These are phyloP conservation scores for Hesperia comma DNA, from an alignment of 2,888 invertebrate genomes.

Conservation along the genomic window DNA sequence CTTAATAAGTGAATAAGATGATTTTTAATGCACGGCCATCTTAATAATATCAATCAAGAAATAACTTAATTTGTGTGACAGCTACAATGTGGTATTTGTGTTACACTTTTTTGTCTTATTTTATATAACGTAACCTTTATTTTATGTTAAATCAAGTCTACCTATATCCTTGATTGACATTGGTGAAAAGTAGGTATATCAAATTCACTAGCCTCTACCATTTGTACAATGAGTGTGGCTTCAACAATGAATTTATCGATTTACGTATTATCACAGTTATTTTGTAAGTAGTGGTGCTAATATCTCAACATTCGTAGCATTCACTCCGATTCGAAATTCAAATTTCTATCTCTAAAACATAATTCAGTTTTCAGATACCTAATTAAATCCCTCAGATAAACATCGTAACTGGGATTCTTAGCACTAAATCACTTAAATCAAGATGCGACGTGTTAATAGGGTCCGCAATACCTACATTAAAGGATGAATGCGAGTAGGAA, in stretches of 20 bases:
- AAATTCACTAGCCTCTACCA: too few relatives aligned
- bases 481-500: not conserved
- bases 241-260: too few relatives aligned
- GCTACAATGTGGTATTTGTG: too few relatives aligned
- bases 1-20: too few relatives aligned
- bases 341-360: not conserved
- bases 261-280: not conserved
- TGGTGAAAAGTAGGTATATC: too few relatives aligned
- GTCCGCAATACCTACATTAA: slow-evolving; percentile 3
- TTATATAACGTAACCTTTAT: too few relatives aligned
- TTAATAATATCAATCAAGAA: too few relatives aligned
- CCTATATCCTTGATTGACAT: not conserved
- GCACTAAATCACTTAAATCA: slow-evolving; percentile 18
- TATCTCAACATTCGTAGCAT: not conserved
- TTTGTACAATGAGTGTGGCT: too few relatives aligned
- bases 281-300: not conserved
- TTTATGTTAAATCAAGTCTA: not conserved
- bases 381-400: slow-evolving; percentile 13
- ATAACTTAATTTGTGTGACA: too few relatives aligned
- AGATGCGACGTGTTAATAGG: not conserved
- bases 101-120: too few relatives aligned
- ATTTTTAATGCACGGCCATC: too few relatives aligned
- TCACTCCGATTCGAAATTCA: not conserved
- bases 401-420: slow-evolving; percentile 11
- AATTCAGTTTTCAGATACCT: slow-evolving; percentile 14